phyloP scores from a whole-genome alignment of 2,113 vertebrate genomes.

The Excalfactoria chinensis region DNA sequence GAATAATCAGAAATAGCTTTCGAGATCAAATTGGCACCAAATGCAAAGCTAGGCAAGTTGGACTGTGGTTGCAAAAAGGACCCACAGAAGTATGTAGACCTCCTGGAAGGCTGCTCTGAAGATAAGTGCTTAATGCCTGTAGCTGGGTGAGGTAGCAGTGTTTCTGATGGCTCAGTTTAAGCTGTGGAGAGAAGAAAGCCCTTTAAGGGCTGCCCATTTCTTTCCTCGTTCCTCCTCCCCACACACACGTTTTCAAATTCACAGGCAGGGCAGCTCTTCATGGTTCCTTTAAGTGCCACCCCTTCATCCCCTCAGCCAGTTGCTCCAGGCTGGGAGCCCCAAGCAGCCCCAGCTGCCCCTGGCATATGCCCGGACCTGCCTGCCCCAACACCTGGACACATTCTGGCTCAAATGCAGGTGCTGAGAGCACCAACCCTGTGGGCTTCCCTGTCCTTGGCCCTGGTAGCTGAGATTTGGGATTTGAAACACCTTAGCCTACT shows the following conservation, averaged over 20 bases:
- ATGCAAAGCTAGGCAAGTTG: background rate
- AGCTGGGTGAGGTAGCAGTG: background rate
- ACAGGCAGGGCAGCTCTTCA: background rate
- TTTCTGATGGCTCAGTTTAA: background rate
- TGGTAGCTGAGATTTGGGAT: background rate
- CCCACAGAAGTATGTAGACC: background rate
- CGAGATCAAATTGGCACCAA: background rate
- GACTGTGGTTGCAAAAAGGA: background rate
- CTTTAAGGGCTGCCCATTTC: background rate
- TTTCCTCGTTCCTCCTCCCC: background rate
- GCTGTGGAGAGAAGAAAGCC: background rate
- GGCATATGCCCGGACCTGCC: background rate
- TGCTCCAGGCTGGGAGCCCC: background rate
- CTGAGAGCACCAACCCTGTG: background rate
- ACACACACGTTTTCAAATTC: background rate
- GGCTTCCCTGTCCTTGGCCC: background rate
- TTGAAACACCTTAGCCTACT: background rate
- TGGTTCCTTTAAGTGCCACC: background rate
- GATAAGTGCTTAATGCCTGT: background rate
- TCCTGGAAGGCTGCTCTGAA: constrained; percentile 19
- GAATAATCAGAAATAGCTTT: background rate
- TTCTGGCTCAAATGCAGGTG: rapidly evolving
- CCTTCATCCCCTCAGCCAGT: background rate
- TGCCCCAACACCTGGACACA: background rate
- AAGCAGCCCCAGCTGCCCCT: background rate